phyloP scores from a whole-genome alignment of 2,888 invertebrate genomes.

The Drosophila basisetae region DNA sequence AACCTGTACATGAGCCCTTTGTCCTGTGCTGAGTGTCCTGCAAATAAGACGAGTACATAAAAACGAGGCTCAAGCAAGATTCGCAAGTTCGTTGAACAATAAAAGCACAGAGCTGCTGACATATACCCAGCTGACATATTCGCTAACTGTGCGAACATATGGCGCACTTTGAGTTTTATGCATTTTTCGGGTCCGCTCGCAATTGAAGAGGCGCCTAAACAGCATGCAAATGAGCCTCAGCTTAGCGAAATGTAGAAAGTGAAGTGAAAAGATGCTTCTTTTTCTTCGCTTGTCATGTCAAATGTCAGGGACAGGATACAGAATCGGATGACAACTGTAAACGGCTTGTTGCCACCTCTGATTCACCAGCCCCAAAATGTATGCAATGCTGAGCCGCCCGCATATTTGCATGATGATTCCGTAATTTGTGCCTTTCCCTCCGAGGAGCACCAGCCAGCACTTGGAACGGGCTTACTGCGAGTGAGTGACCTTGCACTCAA shows the following conservation, averaged over 20 bases:
- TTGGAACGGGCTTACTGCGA: conserved; percentile 11
- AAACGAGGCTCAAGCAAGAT: conserved; percentile 2
- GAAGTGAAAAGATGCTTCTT: background rate
- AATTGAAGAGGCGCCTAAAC: conserved; percentile 55
- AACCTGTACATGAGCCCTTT: conserved; percentile 5
- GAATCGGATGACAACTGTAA: conserved; percentile 64
- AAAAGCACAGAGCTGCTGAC: conserved; percentile 1
- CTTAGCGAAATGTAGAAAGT: background rate
- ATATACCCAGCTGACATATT: background rate
- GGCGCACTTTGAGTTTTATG: conserved; percentile 53
- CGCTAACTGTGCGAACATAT: conserved; percentile 44
- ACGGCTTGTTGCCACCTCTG: conserved; percentile 58
- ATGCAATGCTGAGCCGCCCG: conserved; percentile 66
- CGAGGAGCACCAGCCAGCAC: conserved; percentile 13
- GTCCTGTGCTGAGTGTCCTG: conserved; percentile 20
- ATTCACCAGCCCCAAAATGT: conserved; percentile 37
- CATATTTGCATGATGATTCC: conserved; percentile 64
- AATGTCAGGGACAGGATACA: conserved; percentile 36
- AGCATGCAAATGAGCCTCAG: conserved; percentile 66
- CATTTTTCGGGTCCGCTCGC: conserved; percentile 38
- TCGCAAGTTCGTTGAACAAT: background rate
- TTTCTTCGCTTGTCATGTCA: conserved; percentile 33
- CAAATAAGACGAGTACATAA: conserved; percentile 21
- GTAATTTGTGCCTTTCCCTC: conserved; percentile 40
- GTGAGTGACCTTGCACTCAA: conserved; percentile 31